Percentiles rank a stretch among this genome's conserved stretches.
Evolutionary conservation across 2,113 vertebrate species (phyloP).

Genomic region (Suricata suricatta): DNA sequence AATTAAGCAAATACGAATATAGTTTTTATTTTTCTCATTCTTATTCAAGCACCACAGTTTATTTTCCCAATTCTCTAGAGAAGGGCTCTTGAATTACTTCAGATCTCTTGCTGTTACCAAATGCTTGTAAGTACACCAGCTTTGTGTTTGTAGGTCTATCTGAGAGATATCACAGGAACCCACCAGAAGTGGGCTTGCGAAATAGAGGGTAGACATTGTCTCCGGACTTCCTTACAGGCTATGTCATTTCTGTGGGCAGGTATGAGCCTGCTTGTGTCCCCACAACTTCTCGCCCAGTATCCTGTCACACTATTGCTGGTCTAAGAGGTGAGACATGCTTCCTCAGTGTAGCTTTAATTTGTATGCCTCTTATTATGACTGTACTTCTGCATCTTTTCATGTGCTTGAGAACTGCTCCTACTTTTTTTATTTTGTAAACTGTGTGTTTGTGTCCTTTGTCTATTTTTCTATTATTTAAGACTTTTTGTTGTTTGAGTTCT

Average conservation of each 20-base stretch:
- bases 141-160: not conserved
- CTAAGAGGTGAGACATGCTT: not conserved
- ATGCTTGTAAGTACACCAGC: not conserved
- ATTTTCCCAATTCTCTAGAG: not conserved
- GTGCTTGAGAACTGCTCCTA: not conserved
- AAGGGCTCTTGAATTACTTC: not conserved
- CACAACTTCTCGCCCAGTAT: not conserved
- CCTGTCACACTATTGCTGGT: not conserved
- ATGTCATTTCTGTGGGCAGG: not conserved
- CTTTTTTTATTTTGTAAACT: slow-evolving; percentile 27
- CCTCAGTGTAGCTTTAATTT: not conserved
- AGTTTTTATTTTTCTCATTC: not conserved
- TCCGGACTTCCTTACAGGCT: not conserved
- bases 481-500: slow-evolving; percentile 16
- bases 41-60: not conserved
- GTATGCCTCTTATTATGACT: not conserved
- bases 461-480: slow-evolving; percentile 1
- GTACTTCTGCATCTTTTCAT: not conserved
- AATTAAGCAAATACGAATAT: not conserved
- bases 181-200: not conserved
- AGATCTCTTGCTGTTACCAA: not conserved
- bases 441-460: not conserved
- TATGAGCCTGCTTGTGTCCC: not conserved
- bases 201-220: not conserved
- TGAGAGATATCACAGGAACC: not conserved